A percentile compares a stretch with the other conserved stretches of the same genome.
phyloP scores from a whole-genome alignment of 2,113 vertebrate genomes.

The Pongo pygmaeus region DNA sequence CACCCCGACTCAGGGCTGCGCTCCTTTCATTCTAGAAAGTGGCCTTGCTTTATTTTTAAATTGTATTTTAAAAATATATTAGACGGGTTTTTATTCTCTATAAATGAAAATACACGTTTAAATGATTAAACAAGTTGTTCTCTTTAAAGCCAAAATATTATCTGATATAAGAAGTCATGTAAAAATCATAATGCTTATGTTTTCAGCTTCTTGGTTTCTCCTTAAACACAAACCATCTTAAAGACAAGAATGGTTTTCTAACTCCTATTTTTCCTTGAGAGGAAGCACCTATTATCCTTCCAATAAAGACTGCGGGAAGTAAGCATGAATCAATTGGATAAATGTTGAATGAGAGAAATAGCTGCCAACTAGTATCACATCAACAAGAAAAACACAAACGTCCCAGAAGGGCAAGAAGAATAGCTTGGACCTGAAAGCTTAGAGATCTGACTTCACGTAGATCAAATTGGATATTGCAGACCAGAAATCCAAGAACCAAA shows the following conservation, averaged over 20 bases:
- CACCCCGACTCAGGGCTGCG: accelerated
- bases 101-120: neutral
- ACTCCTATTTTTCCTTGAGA: neutral
- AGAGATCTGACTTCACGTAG: neutral
- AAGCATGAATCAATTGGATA: too few relatives aligned
- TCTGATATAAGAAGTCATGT: neutral
- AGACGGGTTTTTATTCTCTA: neutral
- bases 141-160: neutral
- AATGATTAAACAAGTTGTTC: neutral
- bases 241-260: neutral
- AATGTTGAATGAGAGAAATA: neutral
- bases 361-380: neutral
- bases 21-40: neutral
- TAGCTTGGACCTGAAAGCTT: neutral
- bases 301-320: neutral
- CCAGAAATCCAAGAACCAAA: neutral
- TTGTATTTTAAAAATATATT: neutral
- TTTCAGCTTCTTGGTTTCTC: neutral
- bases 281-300: neutral
- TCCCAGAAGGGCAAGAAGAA: neutral
- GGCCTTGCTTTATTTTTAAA: neutral
- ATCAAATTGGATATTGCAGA: neutral
- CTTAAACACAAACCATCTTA: neutral
- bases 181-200: neutral
- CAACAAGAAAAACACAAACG: neutral